Evolutionary conservation across 2,888 invertebrate genomes (phyloP).

Genomic region (Odontocolon sp.): DNA sequence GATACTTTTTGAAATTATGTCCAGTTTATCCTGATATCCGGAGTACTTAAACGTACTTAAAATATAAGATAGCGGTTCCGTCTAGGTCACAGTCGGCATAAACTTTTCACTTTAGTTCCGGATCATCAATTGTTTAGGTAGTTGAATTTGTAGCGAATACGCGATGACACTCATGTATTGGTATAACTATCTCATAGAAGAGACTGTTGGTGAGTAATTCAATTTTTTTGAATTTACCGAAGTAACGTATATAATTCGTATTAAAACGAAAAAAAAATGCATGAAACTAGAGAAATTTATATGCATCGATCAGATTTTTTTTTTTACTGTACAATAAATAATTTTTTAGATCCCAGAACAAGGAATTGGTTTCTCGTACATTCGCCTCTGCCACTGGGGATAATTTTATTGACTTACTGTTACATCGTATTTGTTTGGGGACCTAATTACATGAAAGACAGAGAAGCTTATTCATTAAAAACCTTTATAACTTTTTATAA

Average conservation of each 20-base stretch:
- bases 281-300: neutral
- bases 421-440: constrained; percentile 83
- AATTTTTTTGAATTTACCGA: neutral
- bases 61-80: too few species aligned
- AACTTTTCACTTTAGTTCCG: too few species aligned
- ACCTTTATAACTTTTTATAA: constrained; percentile 89
- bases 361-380: constrained; percentile 85
- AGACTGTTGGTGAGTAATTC: constrained; percentile 58
- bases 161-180: constrained; percentile 53
- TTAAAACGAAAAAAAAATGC: constrained; percentile 6
- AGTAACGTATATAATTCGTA: too few species aligned
- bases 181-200: constrained; percentile 58
- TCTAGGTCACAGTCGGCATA: too few species aligned
- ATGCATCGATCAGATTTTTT: neutral
- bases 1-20: too few species aligned
- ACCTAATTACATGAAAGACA: constrained; percentile 87
- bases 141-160: too few species aligned
- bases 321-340: too few species aligned
- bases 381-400: constrained; percentile 83
- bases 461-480: constrained; percentile 86
- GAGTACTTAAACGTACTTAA: too few species aligned
- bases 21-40: too few species aligned
- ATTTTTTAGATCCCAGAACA: constrained; percentile 84
- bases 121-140: too few species aligned
- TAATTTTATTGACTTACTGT: constrained; percentile 83